These are phyloP conservation scores for Prinia subflava DNA, from an alignment of 2,113 vertebrate species.

Conservation along the genomic window DNA sequence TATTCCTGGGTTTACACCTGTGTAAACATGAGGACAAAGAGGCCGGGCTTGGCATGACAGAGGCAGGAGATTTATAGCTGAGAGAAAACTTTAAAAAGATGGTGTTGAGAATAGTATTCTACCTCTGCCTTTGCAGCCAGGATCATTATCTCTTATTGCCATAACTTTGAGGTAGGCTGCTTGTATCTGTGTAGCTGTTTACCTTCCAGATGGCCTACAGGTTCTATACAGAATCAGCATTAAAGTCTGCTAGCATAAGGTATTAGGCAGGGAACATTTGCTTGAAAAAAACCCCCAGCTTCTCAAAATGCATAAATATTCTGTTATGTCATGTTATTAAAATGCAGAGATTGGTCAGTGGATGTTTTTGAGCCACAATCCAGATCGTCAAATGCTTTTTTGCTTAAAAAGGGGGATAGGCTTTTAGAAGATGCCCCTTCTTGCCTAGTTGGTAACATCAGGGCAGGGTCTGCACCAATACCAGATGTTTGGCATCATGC, in stretches of 20 bases:
- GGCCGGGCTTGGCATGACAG: neutral
- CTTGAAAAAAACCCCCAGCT: neutral
- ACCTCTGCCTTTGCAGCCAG: neutral
- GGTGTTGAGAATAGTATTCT: neutral
- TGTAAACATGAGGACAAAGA: neutral
- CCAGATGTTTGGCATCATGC: fast-evolving
- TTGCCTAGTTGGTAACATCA: neutral
- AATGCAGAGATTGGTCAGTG: neutral
- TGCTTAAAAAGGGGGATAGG: neutral
- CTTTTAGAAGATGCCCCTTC: neutral
- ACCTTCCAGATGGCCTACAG: neutral
- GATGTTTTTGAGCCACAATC: neutral
- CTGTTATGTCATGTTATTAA: neutral
- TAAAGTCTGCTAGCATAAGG: neutral
- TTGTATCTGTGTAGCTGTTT: neutral
- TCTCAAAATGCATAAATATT: neutral
- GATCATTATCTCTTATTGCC: neutral
- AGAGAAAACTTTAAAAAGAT: neutral
- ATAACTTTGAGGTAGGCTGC: neutral
- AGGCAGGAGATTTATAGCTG: neutral
- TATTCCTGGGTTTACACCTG: neutral
- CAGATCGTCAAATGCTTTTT: neutral
- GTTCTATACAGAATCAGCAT: neutral
- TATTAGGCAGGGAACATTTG: neutral
- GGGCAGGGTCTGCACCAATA: neutral